Conservation (phyloP, 2,888 invertebrate genomes). For the Blastobasis adustella region DNA sequence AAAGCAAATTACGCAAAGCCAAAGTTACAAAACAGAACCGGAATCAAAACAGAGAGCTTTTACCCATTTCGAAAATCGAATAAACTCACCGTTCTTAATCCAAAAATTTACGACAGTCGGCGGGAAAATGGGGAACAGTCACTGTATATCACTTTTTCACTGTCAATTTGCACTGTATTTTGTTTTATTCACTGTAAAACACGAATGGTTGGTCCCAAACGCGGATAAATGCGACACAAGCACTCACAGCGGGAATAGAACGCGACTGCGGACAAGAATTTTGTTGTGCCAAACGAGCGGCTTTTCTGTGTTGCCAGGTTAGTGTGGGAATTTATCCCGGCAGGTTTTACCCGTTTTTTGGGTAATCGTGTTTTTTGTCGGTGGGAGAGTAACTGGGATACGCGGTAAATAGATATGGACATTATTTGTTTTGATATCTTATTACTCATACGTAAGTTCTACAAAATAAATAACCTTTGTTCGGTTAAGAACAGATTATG, state of each 20-base stretch:
- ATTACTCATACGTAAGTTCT: too few species aligned
- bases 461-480: too few species aligned
- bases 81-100: background rate
- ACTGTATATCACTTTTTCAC: background rate
- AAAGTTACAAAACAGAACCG: slow-evolving; percentile 4
- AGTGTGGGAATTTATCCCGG: background rate
- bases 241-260: slow-evolving; percentile 8
- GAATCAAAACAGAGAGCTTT: slow-evolving; percentile 5
- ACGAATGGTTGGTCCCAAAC: slow-evolving; percentile 2
- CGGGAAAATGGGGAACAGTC: background rate
- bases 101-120: background rate
- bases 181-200: background rate
- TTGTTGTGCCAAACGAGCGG: slow-evolving; percentile 25
- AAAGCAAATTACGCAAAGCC: slow-evolving; percentile 7
- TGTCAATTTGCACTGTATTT: background rate
- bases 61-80: too few species aligned
- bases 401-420: too few species aligned
- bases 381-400: background rate
- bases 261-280: slow-evolving; percentile 29
- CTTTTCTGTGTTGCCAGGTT: slow-evolving; percentile 16
- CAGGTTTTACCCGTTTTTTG: background rate
- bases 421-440: too few species aligned
- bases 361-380: background rate
- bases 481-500: too few species aligned
- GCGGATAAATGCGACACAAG: background rate